Evolutionary conservation across 2,113 vertebrate genomes (phyloP), one percentile per base, ranked within the genome.

Genomic region (Uria aalge): DNA sequence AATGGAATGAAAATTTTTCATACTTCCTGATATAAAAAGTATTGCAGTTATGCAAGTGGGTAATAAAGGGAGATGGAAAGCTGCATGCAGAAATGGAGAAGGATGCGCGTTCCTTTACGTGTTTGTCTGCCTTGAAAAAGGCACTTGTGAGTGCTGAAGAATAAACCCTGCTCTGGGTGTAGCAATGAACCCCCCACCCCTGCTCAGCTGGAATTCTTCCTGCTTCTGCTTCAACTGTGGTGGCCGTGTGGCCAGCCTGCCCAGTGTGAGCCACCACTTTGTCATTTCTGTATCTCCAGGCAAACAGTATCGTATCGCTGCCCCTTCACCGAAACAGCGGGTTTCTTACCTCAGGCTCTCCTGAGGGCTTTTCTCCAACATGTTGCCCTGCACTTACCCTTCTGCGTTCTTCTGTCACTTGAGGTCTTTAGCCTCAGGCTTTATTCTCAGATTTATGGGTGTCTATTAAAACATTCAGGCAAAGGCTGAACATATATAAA

Each of bases 221-320:
- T 56, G 29, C 4, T 47, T 69, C 56, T 12, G 56, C 18, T 56
- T 40, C 14, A 16, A 1, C 30, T 16, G 50, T 19, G 4, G n/a
- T 30, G 67, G 38, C 45, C 34, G 71, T 3, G 3, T 34, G 60
- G 32, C 45, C 5, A n/a, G 10, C 29, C 34, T 82, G 84, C 74
- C 67, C 30, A 9, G 1, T 10, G 5, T 12, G 12, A 30, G 32
- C 23, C 19, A 27, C 14, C 15, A 2, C 16, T 0, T 0, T 40
- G n/a, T 67, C 5, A 5, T 40, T 57, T 38, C 36, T 59, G 12
- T 53, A 12, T 53, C 55, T 56, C 5, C 36, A 69, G 63, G 45
- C 64, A 30, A 38, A 2, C 23, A 30, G 16, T 7, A 1, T 34
- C 18, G 12, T 8, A 1, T 34, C 16, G 0, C 47, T 57, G 36